phyloP scores from a whole-genome alignment of 35 echinoderm and acorn worm genomes.

The Diadema setosum region DNA sequence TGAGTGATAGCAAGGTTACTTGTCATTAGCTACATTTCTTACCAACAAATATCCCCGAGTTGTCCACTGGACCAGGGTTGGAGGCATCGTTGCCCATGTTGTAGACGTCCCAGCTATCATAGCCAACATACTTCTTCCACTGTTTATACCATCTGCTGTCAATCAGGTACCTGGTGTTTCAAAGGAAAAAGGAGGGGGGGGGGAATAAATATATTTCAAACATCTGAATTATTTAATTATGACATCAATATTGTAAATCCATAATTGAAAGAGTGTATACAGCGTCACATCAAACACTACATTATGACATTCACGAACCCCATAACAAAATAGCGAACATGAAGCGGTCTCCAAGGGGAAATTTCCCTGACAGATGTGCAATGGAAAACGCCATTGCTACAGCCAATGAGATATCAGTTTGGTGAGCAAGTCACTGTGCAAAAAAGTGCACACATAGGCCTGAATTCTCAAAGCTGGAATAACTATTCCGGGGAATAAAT shows the following conservation, averaged over 20 bases:
- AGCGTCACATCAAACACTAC: too few species aligned
- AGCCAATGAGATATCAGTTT: too few species aligned
- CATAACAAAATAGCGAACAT: too few species aligned
- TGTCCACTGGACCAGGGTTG: constrained; percentile 92
- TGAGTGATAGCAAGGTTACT: too few species aligned
- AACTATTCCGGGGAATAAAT: too few species aligned
- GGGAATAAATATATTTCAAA: neutral
- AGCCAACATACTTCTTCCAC: constrained; percentile 99
- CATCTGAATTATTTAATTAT: neutral
- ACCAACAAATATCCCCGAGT: constrained; percentile 90
- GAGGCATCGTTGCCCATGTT: constrained; percentile 72
- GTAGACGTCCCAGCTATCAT: constrained; percentile 94
- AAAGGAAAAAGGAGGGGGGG: neutral
- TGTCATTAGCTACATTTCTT: constrained; percentile 4
- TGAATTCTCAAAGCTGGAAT: too few species aligned
- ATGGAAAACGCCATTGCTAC: too few species aligned
- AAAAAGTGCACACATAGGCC: too few species aligned
- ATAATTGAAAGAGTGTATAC: neutral
- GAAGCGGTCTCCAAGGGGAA: too few species aligned
- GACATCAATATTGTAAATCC: neutral
- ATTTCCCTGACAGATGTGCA: too few species aligned
- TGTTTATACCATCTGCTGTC: constrained; percentile 99
- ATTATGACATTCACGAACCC: too few species aligned
- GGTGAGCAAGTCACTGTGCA: too few species aligned
- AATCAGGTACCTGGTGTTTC: constrained; percentile 76